These are phyloP conservation scores for Cartodere bifasciata DNA, from an alignment of 2,888 invertebrate genomes.

Conservation along the genomic window DNA sequence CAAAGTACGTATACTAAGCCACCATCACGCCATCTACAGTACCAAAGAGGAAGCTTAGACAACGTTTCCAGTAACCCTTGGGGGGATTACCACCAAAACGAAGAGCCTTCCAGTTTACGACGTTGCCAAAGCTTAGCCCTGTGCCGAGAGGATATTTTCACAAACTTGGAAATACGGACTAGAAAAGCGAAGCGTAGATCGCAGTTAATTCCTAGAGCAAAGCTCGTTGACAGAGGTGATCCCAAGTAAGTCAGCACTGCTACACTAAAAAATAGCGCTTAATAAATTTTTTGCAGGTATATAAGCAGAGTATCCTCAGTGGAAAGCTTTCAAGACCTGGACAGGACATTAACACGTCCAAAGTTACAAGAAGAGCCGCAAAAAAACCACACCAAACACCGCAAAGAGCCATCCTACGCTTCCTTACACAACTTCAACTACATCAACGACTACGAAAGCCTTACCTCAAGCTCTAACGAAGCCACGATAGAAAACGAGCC, in stretches of 20 bases:
- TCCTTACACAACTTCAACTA: no score
- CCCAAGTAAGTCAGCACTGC: slow-evolving; percentile 43
- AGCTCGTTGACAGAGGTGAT: slow-evolving; percentile 52
- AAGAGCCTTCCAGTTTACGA: slow-evolving; percentile 20
- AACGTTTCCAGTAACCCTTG: slow-evolving; percentile 30
- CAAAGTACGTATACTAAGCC: slow-evolving; percentile 17
- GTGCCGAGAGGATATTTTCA: slow-evolving; percentile 65
- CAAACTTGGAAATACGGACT: slow-evolving; percentile 45
- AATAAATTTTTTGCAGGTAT: no score
- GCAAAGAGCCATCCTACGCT: no score
- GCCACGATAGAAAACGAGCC: slow-evolving; percentile 36
- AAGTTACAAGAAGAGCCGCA: no score
- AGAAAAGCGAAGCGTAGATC: slow-evolving; percentile 33
- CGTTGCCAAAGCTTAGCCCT: slow-evolving; percentile 33
- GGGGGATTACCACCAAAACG: slow-evolving; percentile 16
- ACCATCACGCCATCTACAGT: no score
- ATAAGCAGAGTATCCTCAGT: no score
- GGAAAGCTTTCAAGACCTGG: no score
- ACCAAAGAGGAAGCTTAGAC: slow-evolving; percentile 27
- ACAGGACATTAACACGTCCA: no score
- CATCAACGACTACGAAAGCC: slow-evolving; percentile 46
- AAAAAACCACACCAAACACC: slow-evolving; percentile 19
- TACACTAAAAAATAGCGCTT: slow-evolving; percentile 15
- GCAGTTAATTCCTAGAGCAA: slow-evolving; percentile 69
- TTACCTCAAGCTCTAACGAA: slow-evolving; percentile 40